Evolutionary conservation across 2,797 vertebrate species (phyloP).

Genomic region (Silurus lanzhouensis): DNA sequence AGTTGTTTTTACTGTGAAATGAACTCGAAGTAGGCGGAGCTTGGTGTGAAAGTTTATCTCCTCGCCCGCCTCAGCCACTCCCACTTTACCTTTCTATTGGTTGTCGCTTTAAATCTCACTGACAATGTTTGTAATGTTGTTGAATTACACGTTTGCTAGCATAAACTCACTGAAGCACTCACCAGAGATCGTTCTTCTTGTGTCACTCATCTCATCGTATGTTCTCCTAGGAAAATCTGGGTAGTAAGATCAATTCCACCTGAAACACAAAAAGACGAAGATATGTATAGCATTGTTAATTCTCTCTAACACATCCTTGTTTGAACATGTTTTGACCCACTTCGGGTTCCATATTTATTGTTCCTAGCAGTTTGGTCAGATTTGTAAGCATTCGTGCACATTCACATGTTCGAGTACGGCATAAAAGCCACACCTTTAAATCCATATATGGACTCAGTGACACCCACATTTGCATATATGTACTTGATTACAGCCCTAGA

Average conservation of each 20-base stretch:
- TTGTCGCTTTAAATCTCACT: background rate
- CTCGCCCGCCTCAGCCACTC: background rate
- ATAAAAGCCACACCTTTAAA: background rate
- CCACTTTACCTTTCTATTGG: background rate
- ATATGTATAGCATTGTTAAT: slow-evolving; percentile 30
- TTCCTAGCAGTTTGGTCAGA: too few relatives aligned
- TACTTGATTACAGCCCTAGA: background rate
- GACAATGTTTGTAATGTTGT: background rate
- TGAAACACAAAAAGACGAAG: slow-evolving; percentile 50
- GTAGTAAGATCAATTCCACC: slow-evolving; percentile 60
- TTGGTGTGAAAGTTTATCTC: too few relatives aligned
- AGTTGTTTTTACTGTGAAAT: background rate
- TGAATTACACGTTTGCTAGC: background rate
- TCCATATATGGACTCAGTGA: background rate
- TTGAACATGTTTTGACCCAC: background rate
- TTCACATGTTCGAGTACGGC: background rate
- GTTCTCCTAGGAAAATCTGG: slow-evolving; percentile 40
- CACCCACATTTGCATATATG: background rate
- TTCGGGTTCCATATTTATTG: background rate
- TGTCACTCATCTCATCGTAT: slow-evolving; percentile 70
- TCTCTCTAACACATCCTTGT: background rate
- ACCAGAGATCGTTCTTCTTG: slow-evolving; percentile 73
- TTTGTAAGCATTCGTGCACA: background rate
- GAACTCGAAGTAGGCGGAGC: background rate
- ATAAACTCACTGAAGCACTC: slow-evolving; percentile 53